Conservation (phyloP, 23 tunicate species). For the Trididemnum miniatum region DNA sequence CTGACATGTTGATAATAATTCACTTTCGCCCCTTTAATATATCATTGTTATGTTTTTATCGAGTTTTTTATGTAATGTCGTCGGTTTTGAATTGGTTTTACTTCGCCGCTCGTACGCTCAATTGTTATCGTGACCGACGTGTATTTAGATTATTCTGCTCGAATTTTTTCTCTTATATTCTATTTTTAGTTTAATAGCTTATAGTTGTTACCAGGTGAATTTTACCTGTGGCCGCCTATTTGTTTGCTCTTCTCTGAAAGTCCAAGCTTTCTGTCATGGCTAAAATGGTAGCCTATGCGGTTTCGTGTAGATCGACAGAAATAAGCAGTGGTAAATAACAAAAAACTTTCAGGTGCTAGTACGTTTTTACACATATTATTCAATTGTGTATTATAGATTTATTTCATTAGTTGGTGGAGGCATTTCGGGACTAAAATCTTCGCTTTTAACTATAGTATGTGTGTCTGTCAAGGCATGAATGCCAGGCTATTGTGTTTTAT, state of each 20-base stretch:
- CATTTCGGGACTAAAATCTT: neutral
- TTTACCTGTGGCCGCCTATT: no score
- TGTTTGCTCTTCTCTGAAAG: neutral
- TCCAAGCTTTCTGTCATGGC: neutral
- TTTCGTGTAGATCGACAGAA: no score
- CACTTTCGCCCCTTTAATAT: no score
- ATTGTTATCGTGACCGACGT: neutral
- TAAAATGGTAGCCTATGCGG: neutral
- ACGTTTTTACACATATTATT: neutral
- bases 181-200: neutral
- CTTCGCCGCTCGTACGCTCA: neutral
- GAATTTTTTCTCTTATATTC: neutral
- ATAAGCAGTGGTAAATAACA: neutral
- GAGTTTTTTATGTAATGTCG: no score
- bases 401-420: neutral
- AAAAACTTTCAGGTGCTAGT: neutral
- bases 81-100: no score
- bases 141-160: neutral
- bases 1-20: no score
- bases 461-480: no score
- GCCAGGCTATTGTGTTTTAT: neutral
- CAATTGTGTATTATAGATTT: neutral
- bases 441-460: neutral
- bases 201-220: no score
- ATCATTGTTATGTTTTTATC: no score